Evolutionary conservation across 2,888 invertebrate genomes (phyloP).

Genomic region (Drosophila anomalata): DNA sequence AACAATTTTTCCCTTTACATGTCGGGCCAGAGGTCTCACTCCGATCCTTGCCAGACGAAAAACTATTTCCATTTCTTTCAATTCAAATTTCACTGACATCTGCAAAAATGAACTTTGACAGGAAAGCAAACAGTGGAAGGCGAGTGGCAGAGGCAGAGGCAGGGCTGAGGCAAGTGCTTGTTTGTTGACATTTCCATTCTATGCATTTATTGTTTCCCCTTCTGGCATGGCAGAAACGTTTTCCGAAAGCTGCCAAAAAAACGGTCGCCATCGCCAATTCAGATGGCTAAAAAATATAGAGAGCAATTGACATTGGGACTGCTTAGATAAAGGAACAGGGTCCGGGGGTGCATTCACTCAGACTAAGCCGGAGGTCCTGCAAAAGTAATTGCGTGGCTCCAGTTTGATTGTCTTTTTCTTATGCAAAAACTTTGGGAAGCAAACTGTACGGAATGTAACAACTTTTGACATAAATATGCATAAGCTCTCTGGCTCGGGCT

Average conservation of each 20-base stretch:
- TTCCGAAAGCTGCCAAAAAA: slow-evolving; percentile 18
- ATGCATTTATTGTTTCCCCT: slow-evolving; percentile 33
- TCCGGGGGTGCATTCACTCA: background rate
- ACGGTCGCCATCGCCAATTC: slow-evolving; percentile 9
- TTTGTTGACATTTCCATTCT: slow-evolving; percentile 31
- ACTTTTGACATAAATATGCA: slow-evolving; percentile 72
- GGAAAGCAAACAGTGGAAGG: slow-evolving; percentile 6
- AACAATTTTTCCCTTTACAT: slow-evolving; percentile 25
- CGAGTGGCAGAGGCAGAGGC: background rate
- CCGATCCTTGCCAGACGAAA: slow-evolving; percentile 14
- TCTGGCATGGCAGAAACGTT: slow-evolving; percentile 5
- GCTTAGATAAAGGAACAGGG: background rate
- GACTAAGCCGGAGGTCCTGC: slow-evolving; percentile 8
- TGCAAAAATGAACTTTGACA: slow-evolving; percentile 46
- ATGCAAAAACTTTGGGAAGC: slow-evolving; percentile 48
- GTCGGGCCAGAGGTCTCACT: slow-evolving; percentile 11
- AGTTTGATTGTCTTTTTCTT: slow-evolving; percentile 48
- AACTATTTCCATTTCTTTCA: slow-evolving; percentile 46
- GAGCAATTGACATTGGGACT: slow-evolving; percentile 33
- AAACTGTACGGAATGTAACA: slow-evolving; percentile 46
- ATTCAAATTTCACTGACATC: slow-evolving; percentile 54
- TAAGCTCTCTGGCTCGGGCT: slow-evolving; percentile 40
- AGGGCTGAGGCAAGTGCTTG: background rate
- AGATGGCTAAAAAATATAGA: slow-evolving; percentile 7
- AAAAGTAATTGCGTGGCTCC: slow-evolving; percentile 41